Base-by-base conservation (phyloP, 2,888 invertebrate genomes). In the Euclidia mi region DNA sequence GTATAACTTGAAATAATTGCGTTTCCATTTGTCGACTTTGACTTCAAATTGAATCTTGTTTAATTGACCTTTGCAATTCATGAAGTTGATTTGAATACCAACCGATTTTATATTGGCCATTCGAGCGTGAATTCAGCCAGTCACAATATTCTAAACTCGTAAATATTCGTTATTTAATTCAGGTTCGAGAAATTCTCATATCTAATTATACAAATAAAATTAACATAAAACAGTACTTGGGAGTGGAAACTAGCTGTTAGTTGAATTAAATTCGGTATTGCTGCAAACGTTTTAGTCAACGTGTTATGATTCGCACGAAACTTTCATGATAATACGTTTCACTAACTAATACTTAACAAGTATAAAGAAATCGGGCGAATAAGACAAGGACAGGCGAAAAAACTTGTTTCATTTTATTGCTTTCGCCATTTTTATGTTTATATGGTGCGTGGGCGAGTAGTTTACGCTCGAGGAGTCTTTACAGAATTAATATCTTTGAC, bases 1-100 rank as follows among this genome's bases (percentile, higher is more conserved):
- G 4, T 25, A n/a, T 35, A 47, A 55, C 10, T 46, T 10, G 37
- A 56, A 66, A 46, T 61, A 63, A 65, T 43, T 56, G 57, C 17
- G 37, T 49, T 55, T 44, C 17, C 49, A 56, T 63, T 72, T 57
- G 41, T 71, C 49, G 55, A 56, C 52, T 68, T 65, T 65, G 67
- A 57, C 64, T 70, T 68, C 44, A 61, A 76, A 75, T 73, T 67
- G 56, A 67, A 73, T 79, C 52, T 63, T 56, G 53, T 64, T 71
- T 67, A 67, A 78, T 77, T 78, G 71, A 71, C 59, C 53, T 76
- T 78, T 67, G 64, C 61, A 68, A 73, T 78, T 75, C 56, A 64
- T 68, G 47, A 65, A 61, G 25, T 64, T 55, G 53, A 74, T 60
- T 73, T 71, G 53, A 69, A 71, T 70, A 48, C 72, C 45, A 58